A percentile compares a stretch with the other conserved stretches of the same genome.
These are phyloP conservation scores for Oscheius sp. DNA, from an alignment of 2,888 invertebrate species.

Conservation along the genomic window DNA sequence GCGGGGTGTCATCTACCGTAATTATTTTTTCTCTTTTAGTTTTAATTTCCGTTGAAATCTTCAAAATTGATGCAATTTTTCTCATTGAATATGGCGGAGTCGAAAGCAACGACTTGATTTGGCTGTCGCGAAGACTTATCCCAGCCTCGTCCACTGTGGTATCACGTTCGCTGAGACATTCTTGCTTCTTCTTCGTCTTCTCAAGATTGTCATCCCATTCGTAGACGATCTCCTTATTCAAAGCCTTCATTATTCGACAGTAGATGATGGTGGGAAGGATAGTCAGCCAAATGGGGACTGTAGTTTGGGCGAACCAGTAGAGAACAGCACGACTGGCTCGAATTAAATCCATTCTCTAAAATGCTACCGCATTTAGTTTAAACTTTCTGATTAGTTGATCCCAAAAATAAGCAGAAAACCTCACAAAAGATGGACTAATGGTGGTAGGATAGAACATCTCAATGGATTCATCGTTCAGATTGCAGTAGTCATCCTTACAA, in stretches of 20 bases:
- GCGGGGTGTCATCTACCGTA: no score
- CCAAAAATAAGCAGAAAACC: no score
- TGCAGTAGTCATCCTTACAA: not conserved
- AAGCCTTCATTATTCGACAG: not conserved
- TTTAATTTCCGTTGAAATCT: no score
- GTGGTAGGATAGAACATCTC: not conserved
- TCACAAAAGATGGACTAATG: not conserved
- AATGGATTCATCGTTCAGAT: not conserved
- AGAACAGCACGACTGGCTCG: conserved; percentile 1
- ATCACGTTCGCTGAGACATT: not conserved
- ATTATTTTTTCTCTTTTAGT: no score
- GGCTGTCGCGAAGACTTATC: not conserved
- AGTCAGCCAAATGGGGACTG: conserved; percentile 5
- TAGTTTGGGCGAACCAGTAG: not conserved
- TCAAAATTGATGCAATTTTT: no score
- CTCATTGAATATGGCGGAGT: not conserved
- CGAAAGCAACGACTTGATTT: not conserved
- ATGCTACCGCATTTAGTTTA: no score
- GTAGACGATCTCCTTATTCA: not conserved
- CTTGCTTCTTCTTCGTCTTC: no score
- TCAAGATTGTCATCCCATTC: not conserved
- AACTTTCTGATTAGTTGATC: no score
- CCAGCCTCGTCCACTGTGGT: not conserved
- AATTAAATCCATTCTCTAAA: no score
- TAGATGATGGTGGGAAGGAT: not conserved